Evolutionary conservation across 2,888 invertebrate species (phyloP).

Genomic region (Hemicrepidius hirtus): DNA sequence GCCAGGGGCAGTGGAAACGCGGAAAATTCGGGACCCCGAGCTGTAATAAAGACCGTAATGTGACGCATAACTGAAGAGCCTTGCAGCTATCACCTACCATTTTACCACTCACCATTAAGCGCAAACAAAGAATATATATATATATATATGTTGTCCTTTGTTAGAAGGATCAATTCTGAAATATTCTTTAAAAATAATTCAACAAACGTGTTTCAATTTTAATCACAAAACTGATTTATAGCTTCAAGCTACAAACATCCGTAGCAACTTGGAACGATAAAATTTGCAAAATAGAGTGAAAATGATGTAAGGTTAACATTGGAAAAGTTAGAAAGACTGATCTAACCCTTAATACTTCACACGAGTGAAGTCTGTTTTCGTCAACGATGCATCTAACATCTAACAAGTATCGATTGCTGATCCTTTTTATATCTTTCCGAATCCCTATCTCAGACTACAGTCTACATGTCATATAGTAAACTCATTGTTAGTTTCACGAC

Average conservation of each 20-base stretch:
- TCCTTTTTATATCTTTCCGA: slow-evolving; percentile 29
- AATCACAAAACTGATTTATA: background rate
- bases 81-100: slow-evolving; percentile 37
- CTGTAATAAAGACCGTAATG: slow-evolving; percentile 46
- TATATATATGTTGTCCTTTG: background rate
- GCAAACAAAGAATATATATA: slow-evolving; percentile 11
- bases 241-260: background rate
- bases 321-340: slow-evolving; percentile 17
- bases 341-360: slow-evolving; percentile 4
- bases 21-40: slow-evolving; percentile 45
- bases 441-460: slow-evolving; percentile 34
- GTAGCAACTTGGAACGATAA: background rate
- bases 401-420: slow-evolving; percentile 39
- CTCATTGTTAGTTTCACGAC: slow-evolving; percentile 49
- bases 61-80: slow-evolving; percentile 47
- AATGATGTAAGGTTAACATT: slow-evolving; percentile 1
- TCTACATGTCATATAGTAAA: slow-evolving; percentile 44
- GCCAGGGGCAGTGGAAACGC: slow-evolving; percentile 40
- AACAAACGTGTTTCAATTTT: too few species aligned
- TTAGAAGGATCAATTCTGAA: background rate
- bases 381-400: slow-evolving; percentile 18
- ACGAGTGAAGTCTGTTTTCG: slow-evolving; percentile 16
- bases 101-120: slow-evolving; percentile 25
- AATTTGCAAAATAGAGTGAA: slow-evolving; percentile 3
- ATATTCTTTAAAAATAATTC: too few species aligned